phyloP scores from a whole-genome alignment of 2,797 vertebrate genomes.

The Schizopygopsis pylzovi region DNA sequence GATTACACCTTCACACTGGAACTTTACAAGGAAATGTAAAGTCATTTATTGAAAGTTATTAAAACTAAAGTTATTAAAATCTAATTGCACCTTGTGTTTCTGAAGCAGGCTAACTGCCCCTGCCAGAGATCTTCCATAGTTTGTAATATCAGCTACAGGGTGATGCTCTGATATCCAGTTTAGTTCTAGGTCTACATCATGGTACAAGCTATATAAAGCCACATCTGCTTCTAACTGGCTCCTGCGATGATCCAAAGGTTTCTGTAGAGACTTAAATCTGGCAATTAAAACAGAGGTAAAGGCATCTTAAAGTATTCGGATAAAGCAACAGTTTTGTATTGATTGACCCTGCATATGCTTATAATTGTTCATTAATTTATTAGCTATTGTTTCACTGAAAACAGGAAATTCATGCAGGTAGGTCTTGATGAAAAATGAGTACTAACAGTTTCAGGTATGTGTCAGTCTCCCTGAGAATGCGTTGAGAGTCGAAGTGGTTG shows the following conservation, averaged over 20 bases:
- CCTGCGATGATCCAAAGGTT: slow-evolving; percentile 75
- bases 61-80: neutral
- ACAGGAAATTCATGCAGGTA: neutral
- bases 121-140: slow-evolving; percentile 75
- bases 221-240: slow-evolving; percentile 82
- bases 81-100: slow-evolving; percentile 84
- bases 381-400: neutral
- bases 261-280: slow-evolving; percentile 88
- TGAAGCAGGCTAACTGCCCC: slow-evolving; percentile 78
- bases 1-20: neutral
- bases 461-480: slow-evolving; percentile 83
- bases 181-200: slow-evolving; percentile 83
- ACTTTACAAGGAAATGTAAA: neutral
- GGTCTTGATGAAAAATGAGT: neutral
- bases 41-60: neutral
- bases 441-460: slow-evolving; percentile 82
- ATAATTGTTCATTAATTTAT: neutral
- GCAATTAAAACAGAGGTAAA: slow-evolving; percentile 17
- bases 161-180: slow-evolving; percentile 85
- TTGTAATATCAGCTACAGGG: slow-evolving; percentile 71
- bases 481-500: slow-evolving; percentile 84
- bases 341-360: slow-evolving; percentile 6
- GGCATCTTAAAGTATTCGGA: slow-evolving; percentile 6
- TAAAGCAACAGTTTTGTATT: neutral
- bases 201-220: slow-evolving; percentile 82